Evolutionary conservation across 2,797 vertebrate species (phyloP), one percentile per base, ranked within the genome.

Genomic region (Euthynnus affinis): DNA sequence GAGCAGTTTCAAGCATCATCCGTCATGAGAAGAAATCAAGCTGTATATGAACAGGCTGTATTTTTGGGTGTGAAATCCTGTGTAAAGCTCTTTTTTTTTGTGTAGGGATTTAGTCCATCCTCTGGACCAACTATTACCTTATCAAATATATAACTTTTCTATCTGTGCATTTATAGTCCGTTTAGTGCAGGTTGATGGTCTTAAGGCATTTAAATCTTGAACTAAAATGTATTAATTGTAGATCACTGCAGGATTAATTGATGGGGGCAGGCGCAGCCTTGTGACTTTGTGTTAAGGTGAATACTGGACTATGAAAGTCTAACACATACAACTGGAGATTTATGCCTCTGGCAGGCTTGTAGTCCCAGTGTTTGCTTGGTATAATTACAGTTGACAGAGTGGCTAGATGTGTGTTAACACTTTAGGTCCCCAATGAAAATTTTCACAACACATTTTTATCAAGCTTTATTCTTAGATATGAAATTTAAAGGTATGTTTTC

Each of bases 121-220:
- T 88, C 42, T 78, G 73, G 62, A 76, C 53, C 40, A 60, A 48
- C 9, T 51, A 74, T 68, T 60, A 61, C 74, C 13, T 52, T 81
- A 32, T 78, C 40, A 58, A 56, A n/a, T n/a, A n/a, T n/a, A n/a
- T n/a, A n/a, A 27, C 22, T 57, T 80, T 63, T 65, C 75, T 58
- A 65, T 65, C 15, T 22, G 57, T 81, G 70, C 62, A 80, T 56
- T 78, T 40, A 22, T 57, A 65, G 76, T 40, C 55, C 5, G 57
- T 92, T 95, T 95, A 95, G 94, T 95, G 92, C 94, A 90, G 88
- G 92, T 78, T 84, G 93, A 94, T 73, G 80, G 87, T 53, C 64
- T 25, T 25, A 25, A 72, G 27, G 13, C n/a, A 25, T 68, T 68
- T 10, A 22, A 34, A 52, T 66, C 34, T 76, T 48, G 9, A 32